These are phyloP conservation scores for Callinectes sapidus DNA, from an alignment of 2,888 invertebrate species.

Conservation along the genomic window DNA sequence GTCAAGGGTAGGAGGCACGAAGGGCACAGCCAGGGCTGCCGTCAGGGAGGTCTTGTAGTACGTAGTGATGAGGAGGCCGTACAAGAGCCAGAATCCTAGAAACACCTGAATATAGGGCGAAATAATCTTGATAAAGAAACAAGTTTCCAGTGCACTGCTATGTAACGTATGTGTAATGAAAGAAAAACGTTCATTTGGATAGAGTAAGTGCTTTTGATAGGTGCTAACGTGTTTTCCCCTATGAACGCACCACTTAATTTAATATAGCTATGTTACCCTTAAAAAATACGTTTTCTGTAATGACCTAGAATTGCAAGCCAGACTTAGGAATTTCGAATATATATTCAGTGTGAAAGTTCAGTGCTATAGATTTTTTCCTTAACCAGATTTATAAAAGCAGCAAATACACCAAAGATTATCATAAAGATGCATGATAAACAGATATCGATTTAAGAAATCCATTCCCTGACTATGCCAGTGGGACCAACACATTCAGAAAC, in stretches of 20 bases:
- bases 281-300: background rate
- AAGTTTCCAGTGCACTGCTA: no score
- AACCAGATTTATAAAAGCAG: background rate
- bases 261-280: background rate
- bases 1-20: constrained; percentile 59
- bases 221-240: no score
- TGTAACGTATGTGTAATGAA: background rate
- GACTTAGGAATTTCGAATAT: background rate
- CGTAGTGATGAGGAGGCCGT: constrained; percentile 56
- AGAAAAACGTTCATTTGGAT: background rate
- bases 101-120: constrained; percentile 47
- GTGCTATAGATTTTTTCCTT: background rate
- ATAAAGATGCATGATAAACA: background rate
- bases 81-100: constrained; percentile 66
- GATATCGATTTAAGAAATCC: background rate
- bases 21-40: constrained; percentile 65
- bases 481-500: no score
- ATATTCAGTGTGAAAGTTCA: background rate
- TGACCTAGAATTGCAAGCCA: background rate
- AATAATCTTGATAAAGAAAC: background rate
- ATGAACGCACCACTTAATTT: no score
- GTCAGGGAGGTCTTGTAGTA: constrained; percentile 71
- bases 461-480: no score
- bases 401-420: background rate
- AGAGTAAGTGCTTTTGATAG: background rate